These are phyloP conservation scores for Petrocephalus zakoni DNA, from an alignment of 2,113 vertebrate genomes.

Conservation along the genomic window DNA sequence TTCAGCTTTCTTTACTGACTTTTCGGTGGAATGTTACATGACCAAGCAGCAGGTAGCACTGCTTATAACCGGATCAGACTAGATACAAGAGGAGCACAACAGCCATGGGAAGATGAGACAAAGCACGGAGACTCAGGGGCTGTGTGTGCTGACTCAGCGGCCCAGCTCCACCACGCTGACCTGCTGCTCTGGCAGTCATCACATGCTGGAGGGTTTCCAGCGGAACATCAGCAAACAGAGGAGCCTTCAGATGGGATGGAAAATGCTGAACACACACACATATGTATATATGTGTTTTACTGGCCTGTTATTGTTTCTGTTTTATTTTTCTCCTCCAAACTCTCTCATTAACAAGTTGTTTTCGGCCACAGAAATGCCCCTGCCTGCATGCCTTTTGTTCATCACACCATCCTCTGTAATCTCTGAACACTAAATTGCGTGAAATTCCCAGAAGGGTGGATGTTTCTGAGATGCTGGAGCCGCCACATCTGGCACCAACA, in stretches of 20 bases:
- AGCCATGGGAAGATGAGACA: not conserved
- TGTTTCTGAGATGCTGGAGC: not conserved
- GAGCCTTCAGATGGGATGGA: not conserved
- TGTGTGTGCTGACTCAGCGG: not conserved
- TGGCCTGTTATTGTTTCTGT: not conserved
- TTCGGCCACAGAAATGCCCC: not conserved
- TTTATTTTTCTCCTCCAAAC: not conserved
- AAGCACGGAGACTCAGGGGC: not conserved
- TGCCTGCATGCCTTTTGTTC: not conserved
- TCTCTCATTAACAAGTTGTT: not conserved
- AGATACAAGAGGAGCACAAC: not conserved
- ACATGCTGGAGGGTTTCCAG: not conserved
- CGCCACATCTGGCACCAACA: not conserved
- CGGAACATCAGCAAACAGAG: not conserved
- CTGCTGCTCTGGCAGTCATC: not conserved
- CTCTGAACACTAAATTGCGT: not conserved
- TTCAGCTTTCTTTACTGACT: not conserved
- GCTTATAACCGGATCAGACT: not conserved
- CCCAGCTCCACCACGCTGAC: not conserved
- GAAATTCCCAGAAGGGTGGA: not conserved
- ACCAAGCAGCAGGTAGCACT: not conserved
- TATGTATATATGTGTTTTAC: not conserved
- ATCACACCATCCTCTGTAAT: not conserved
- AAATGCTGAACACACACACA: not conserved
- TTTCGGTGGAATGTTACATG: constrained; percentile 13